These are phyloP conservation scores for Drosophila cardini DNA, from an alignment of 1,140 invertebrate species.

Conservation along the genomic window DNA sequence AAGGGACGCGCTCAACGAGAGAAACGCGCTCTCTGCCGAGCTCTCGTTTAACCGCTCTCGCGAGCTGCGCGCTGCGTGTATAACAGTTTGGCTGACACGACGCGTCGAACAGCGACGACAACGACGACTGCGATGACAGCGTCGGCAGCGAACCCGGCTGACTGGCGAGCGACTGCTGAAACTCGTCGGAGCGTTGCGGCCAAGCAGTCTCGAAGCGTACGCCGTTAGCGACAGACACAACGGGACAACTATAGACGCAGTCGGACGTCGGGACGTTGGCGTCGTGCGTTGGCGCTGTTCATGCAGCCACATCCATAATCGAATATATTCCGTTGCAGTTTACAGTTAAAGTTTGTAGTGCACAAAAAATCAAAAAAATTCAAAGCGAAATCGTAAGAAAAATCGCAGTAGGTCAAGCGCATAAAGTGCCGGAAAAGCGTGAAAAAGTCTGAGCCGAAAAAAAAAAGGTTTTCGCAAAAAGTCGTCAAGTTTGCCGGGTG, in stretches of 20 bases:
- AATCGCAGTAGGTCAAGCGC: constrained; percentile 24
- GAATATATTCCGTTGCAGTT: constrained; percentile 11
- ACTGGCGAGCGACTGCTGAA: constrained; percentile 52
- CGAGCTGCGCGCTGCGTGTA: constrained; percentile 21
- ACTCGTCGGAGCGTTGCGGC: constrained; percentile 71
- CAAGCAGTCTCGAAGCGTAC: constrained; percentile 71
- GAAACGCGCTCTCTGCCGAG: background rate
- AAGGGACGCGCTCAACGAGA: background rate
- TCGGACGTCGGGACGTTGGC: constrained; percentile 36
- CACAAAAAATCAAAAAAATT: background rate
- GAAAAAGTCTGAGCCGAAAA: background rate
- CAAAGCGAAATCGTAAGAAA: background rate
- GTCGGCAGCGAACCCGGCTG: constrained; percentile 8
- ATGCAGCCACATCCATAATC: constrained; percentile 1
- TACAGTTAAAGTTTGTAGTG: constrained; percentile 4
- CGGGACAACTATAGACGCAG: constrained; percentile 39
- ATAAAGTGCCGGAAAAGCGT: constrained; percentile 7
- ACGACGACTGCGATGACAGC: constrained; percentile 16
- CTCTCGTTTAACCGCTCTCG: background rate
- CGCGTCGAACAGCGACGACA: constrained; percentile 54
- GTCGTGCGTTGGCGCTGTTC: constrained; percentile 35
- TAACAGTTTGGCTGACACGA: constrained; percentile 36
- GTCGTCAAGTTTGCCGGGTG: constrained; percentile 2
- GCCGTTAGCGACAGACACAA: constrained; percentile 73
- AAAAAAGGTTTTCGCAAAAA: constrained; percentile 7